Conservation (phyloP, 1,140 invertebrate species). For the Drosophila bocqueti region DNA sequence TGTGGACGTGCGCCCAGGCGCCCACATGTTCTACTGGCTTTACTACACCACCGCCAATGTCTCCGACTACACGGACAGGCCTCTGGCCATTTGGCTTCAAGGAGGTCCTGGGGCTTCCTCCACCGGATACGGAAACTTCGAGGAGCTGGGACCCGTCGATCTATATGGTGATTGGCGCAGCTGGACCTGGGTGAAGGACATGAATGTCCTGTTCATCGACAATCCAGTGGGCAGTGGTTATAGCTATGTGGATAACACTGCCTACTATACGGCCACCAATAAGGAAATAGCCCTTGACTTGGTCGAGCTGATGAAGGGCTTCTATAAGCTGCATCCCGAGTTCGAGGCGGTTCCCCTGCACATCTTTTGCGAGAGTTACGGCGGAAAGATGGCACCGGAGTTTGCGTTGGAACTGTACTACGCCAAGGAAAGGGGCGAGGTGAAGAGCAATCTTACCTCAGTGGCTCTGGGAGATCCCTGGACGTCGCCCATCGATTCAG, state of each 20-base stretch:
- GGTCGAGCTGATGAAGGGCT: constrained; percentile 88
- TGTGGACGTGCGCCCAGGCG: constrained; percentile 88
- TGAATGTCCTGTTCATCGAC: constrained; percentile 94
- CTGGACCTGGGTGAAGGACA: constrained; percentile 91
- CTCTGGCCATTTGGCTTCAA: constrained; percentile 92
- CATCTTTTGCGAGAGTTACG: constrained; percentile 94
- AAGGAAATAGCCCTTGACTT: constrained; percentile 92
- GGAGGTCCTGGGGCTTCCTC: constrained; percentile 91
- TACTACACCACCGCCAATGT: constrained; percentile 89
- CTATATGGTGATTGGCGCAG: constrained; percentile 88
- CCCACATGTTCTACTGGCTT: constrained; percentile 94
- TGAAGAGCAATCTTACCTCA: constrained; percentile 91
- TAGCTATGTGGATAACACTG: constrained; percentile 90
- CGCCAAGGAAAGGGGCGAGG: constrained; percentile 88
- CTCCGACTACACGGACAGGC: constrained; percentile 87
- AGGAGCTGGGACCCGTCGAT: constrained; percentile 91
- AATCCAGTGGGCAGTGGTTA: constrained; percentile 96
- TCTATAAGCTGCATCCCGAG: constrained; percentile 88
- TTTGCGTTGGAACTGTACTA: constrained; percentile 87
- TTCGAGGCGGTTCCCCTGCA: constrained; percentile 91
- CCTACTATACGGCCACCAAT: constrained; percentile 88
- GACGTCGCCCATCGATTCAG: constrained; percentile 93
- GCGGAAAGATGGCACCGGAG: constrained; percentile 95
- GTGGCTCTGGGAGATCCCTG: constrained; percentile 94
- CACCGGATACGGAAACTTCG: constrained; percentile 92